Conservation (phyloP, 1,140 invertebrate genomes). For the Oncopodura yosiiana region DNA sequence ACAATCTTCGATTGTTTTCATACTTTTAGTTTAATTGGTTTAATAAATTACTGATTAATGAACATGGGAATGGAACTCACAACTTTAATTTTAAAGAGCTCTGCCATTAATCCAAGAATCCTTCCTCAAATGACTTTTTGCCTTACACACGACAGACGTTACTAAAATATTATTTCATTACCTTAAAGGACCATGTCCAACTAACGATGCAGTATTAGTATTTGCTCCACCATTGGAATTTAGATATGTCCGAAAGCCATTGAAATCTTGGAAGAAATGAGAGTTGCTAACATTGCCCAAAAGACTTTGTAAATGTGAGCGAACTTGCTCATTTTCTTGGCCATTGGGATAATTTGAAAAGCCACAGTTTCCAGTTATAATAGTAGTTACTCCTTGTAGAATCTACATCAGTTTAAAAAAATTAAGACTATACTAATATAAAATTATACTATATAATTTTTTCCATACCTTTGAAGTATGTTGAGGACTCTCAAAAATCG, state of each 20-base stretch:
- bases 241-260: neutral
- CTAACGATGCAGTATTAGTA: conserved; percentile 22
- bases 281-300: conserved; percentile 11
- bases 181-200: conserved; percentile 24
- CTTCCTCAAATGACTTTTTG: too few relatives aligned
- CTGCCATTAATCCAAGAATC: too few relatives aligned
- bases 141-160: too few relatives aligned
- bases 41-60: too few relatives aligned
- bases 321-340: neutral
- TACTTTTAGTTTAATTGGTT: too few relatives aligned
- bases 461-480: conserved; percentile 9
- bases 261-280: conserved; percentile 15
- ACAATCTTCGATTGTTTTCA: too few relatives aligned
- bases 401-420: neutral
- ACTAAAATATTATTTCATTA: too few relatives aligned
- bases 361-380: conserved; percentile 27
- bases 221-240: conserved; percentile 4
- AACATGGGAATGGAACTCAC: too few relatives aligned
- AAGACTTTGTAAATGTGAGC: conserved; percentile 15
- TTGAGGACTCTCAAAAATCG: conserved; percentile 6
- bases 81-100: too few relatives aligned
- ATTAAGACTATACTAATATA: neutral
- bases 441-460: neutral
- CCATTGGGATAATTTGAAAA: conserved; percentile 26
- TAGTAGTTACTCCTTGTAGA: conserved; percentile 30